These are phyloP conservation scores for Yponomeuta malinellus DNA, from an alignment of 2,888 invertebrate species.

Conservation along the genomic window DNA sequence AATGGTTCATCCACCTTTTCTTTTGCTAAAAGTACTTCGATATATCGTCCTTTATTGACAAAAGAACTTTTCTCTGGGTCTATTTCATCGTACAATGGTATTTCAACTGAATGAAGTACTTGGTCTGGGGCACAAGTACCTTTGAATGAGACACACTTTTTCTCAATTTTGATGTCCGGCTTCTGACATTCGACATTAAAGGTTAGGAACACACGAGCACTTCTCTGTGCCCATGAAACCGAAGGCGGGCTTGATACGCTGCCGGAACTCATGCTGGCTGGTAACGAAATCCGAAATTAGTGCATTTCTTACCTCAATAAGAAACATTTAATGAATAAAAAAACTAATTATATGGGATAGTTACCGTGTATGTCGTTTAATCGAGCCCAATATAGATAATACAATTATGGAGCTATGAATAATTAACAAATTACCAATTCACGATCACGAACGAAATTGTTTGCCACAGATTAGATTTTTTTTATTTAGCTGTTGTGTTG, in stretches of 20 bases:
- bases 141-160: constrained; percentile 83
- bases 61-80: constrained; percentile 85
- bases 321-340: not conserved
- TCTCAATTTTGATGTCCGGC: constrained; percentile 83
- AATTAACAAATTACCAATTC: not conserved
- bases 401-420: too few species aligned
- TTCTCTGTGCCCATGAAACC: constrained; percentile 95
- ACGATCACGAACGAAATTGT: not conserved
- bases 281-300: not conserved
- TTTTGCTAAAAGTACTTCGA: constrained; percentile 83
- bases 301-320: not conserved
- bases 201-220: constrained; percentile 85
- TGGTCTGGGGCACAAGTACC: constrained; percentile 89
- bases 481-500: not conserved
- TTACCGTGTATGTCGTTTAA: too few species aligned
- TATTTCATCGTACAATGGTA: constrained; percentile 89
- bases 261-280: constrained; percentile 25
- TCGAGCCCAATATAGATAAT: too few species aligned
- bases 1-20: constrained; percentile 80
- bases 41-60: constrained; percentile 81
- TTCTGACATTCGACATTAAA: constrained; percentile 92
- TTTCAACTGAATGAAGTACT: constrained; percentile 89
- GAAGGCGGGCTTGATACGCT: constrained; percentile 75
- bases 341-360: not conserved
- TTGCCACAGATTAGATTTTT: too few species aligned